Conservation (phyloP, 2,797 vertebrate genomes). For the Leuciscus waleckii region DNA sequence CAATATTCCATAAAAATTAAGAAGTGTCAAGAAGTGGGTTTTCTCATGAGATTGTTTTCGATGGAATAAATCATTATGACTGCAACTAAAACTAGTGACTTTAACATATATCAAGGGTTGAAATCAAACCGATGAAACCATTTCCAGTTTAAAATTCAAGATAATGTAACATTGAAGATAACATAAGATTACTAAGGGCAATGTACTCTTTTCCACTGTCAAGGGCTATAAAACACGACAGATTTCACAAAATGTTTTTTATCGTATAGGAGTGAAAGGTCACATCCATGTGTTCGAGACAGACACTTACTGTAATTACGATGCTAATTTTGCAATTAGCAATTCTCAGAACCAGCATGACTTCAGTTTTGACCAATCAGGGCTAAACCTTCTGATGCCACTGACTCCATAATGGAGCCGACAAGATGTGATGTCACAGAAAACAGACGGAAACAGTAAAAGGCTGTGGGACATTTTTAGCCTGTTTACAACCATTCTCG, state of each 20-base stretch:
- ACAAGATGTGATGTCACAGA: conserved; percentile 33
- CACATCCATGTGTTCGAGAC: not conserved
- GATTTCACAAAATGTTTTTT: not conserved
- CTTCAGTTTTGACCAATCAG: conserved; percentile 8
- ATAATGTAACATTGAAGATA: not conserved
- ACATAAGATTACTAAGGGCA: not conserved
- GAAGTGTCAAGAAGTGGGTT: no score
- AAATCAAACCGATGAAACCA: not conserved
- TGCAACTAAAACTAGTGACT: not conserved
- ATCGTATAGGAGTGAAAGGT: conserved; percentile 1
- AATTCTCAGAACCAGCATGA: not conserved
- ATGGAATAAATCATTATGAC: not conserved
- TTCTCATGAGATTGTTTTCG: not conserved
- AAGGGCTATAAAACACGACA: conserved; percentile 11
- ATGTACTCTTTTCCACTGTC: conserved; percentile 11
- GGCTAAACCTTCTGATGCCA: not conserved
- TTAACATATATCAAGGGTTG: not conserved
- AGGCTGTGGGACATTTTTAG: not conserved
- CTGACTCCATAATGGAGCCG: not conserved
- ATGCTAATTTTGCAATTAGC: not conserved
- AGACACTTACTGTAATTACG: not conserved
- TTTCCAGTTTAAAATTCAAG: not conserved
- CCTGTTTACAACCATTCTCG: not conserved
- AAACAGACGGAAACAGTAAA: not conserved
- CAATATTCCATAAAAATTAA: not conserved